Conservation (phyloP, 2,797 vertebrate genomes). For the Enteromius viviparus region DNA sequence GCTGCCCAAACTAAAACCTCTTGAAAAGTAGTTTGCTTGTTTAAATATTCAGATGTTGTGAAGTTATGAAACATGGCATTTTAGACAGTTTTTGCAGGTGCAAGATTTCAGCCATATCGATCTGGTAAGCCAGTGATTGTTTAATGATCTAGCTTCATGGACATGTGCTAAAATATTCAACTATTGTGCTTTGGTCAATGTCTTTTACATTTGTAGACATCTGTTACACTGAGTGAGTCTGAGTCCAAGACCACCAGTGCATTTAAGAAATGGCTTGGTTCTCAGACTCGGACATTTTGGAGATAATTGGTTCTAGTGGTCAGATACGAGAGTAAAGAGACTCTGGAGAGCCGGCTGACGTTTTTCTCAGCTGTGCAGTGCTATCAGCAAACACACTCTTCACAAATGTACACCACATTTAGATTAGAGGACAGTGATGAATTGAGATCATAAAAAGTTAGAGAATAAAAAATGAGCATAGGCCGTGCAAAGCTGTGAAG, state of each 20-base stretch:
- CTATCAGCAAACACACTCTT: conserved; percentile 26
- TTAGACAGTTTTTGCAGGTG: neutral
- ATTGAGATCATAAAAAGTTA: conserved; percentile 43
- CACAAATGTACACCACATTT: conserved; percentile 44
- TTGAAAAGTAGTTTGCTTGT: neutral
- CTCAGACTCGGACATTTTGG: conserved; percentile 27
- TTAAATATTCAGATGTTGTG: neutral
- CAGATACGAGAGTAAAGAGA: conserved; percentile 39
- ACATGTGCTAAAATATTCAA: neutral
- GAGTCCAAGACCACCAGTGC: conserved; percentile 30
- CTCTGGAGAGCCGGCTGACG: conserved; percentile 18
- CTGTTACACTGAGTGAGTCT: neutral
- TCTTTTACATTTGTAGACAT: neutral
- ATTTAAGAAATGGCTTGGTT: conserved; percentile 15
- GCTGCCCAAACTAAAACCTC: neutral
- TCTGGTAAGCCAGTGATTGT: neutral
- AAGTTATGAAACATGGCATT: neutral
- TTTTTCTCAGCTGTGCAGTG: neutral
- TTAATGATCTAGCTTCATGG: neutral
- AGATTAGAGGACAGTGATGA: conserved; percentile 52
- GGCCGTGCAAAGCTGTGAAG: neutral
- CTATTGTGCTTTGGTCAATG: conserved; percentile 2
- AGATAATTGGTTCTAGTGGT: conserved; percentile 45
- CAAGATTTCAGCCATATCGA: neutral
- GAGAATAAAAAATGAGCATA: conserved; percentile 35